Evolutionary conservation across 2,888 invertebrate genomes (phyloP), one percentile per base, ranked within the genome.

Genomic region (Caenorhabditis sp.): DNA sequence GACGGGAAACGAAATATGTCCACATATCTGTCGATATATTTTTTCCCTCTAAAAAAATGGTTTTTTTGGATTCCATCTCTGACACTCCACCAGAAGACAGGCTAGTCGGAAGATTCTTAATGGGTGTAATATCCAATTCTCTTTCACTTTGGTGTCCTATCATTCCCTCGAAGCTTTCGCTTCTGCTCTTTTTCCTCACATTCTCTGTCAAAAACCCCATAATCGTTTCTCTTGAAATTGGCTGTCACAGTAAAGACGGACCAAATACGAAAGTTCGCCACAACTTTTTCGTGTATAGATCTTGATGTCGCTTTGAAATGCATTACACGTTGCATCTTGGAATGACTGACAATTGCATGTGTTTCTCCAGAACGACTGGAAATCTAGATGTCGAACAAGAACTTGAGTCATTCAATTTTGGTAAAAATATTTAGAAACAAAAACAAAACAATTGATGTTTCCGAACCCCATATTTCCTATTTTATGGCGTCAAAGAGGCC

Each of bases 121-220:
- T 76, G 67, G 67, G 53, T 60, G 60, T 67, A 51, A 76, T 76
- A 56, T 61, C 15, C 44, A 53, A 76, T 76, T 76, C 76, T 76
- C 76, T 67, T 76, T 76, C 67, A 76, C 61, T 35, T 67, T 74
- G 40, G 60, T 51, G 67, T 58, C 60, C 53, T 40, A 61, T 61
- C 74, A 58, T 74, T 53, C 56, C 71, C n/a, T 32, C n/a, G 18
- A 13, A 68, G 68, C 58, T 47, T 68, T 58, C 44, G 61, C 26
- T 8, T 15, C 32, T n/a, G 37, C 24, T 24, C 40, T 24, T 28
- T 55, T 61, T 28, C 40, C 22, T 50, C 32, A 32, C 9, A 37
- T 69, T 69, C 69, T 40, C 6, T 15, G 3, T 15, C 40, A 40
- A 40, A 40, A 40, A 13, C n/a, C 70, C 37, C 35, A 40, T 24